Base-by-base conservation (phyloP, 1,140 invertebrate species). In the Dendroctonus ponderosae region DNA sequence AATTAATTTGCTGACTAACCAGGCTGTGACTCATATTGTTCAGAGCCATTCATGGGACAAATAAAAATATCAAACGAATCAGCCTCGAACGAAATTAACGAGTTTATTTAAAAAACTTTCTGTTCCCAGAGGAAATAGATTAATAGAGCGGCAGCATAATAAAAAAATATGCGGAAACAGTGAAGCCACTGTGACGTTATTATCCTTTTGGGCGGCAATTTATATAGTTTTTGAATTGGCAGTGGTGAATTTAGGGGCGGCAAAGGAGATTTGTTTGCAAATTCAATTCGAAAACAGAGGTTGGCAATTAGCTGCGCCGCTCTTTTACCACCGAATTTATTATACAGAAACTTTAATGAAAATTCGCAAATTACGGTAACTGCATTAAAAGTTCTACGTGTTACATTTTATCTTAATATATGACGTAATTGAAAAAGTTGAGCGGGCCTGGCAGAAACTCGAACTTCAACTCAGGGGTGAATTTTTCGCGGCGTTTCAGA, bases 391-490 rank as follows among this genome's bases (percentile, higher is more conserved):
- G 12, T 52, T 52, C 50, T 52, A 52, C 50, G 50, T 52, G 50
- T 52, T 52, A 52, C 50, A 52, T 52, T 52, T 52, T 52, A 52
- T 52, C 50, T 52, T 52, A 52, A 52, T 52, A 52, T 52, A 52
- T 52, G 50, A 52, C 50, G 50, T 52, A 52, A 52, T 52, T 52
- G 50, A 52, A 52, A 52, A 52, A 52, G 50, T 52, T 52, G 7
- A 52, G 50, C 50, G 50, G 50, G 26, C 26, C 6, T 15, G 50
- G 50, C 50, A 26, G 12, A 52, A 52, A 52, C 50, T 52, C 8
- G 14, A 48, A 48, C 8, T 52, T 26, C 50, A 52, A 52, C 50
- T 52, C 26, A 7, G 15, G 26, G 50, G 38, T 52, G 38, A 52
- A 52, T 52, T 52, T 52, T 52, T 52, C 50, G 2, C 44, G 9